A percentile compares a stretch with the other conserved stretches of the same genome.
These are phyloP conservation scores for Acanthornis magna DNA, from an alignment of 2,797 vertebrate genomes.

Conservation along the genomic window DNA sequence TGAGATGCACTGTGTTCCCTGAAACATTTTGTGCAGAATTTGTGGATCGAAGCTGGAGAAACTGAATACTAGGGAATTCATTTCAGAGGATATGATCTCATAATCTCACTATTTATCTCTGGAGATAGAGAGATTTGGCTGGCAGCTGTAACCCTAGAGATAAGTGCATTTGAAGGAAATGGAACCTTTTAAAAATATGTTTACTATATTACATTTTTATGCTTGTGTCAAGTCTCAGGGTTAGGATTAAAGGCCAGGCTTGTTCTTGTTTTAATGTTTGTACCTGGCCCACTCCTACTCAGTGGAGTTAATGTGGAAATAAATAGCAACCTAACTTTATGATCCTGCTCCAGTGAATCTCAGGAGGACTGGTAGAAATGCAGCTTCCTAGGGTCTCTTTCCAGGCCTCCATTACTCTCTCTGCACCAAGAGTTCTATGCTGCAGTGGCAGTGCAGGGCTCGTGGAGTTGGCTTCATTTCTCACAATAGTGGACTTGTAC, in stretches of 20 bases:
- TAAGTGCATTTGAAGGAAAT: conserved; percentile 31
- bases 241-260: not conserved
- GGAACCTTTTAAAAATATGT: not conserved
- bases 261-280: not conserved
- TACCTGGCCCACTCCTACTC: not conserved
- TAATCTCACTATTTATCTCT: conserved; percentile 44
- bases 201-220: not conserved
- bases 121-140: conserved; percentile 39
- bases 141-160: conserved; percentile 13
- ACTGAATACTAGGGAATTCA: conserved; percentile 39
- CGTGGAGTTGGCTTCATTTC: not conserved
- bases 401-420: not conserved
- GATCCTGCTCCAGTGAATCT: not conserved
- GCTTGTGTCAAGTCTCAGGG: not conserved
- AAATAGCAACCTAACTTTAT: not conserved
- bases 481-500: not conserved
- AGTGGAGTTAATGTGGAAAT: not conserved
- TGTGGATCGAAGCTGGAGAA: conserved; percentile 13
- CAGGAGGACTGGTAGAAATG: not conserved
- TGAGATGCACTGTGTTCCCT: not conserved
- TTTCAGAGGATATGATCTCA: conserved; percentile 51
- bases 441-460: not conserved
- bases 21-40: conserved; percentile 25
- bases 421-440: not conserved
- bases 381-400: not conserved